Conservation (phyloP, 2,797 vertebrate species). For the Linurgus olivaceus region DNA sequence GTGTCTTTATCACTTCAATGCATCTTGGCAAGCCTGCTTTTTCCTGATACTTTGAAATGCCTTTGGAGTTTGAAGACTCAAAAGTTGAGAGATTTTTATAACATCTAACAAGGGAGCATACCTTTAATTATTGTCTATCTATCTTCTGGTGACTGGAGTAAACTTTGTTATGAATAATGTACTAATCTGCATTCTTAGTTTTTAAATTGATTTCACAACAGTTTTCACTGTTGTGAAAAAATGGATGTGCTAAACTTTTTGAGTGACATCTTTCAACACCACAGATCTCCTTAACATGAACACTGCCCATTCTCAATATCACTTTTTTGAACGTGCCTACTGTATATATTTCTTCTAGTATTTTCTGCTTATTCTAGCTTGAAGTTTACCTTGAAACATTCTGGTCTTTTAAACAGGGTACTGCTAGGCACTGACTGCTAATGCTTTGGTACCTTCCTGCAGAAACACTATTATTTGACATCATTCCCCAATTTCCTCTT, state of each 20-base stretch:
- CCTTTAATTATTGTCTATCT: not conserved
- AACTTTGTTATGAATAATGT: not conserved
- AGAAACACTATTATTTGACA: not conserved
- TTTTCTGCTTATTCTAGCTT: not conserved
- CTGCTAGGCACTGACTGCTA: not conserved
- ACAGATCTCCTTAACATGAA: not conserved
- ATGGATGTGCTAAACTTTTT: not conserved
- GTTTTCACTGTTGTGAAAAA: not conserved
- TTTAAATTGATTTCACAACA: not conserved
- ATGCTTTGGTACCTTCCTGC: not conserved
- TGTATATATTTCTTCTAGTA: not conserved
- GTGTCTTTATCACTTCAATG: not conserved
- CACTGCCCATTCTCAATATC: not conserved
- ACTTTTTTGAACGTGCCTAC: not conserved
- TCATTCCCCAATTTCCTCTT: not conserved
- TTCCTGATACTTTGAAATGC: constrained; percentile 12
- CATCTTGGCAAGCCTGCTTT: constrained; percentile 28
- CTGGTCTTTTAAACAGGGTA: not conserved
- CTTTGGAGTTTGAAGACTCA: not conserved
- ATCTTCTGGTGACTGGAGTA: not conserved
- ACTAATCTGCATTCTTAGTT: not conserved
- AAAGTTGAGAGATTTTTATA: not conserved
- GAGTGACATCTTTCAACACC: not conserved
- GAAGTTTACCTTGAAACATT: not conserved
- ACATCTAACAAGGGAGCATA: not conserved